These are phyloP conservation scores for Papilio polytes DNA, from an alignment of 1,140 invertebrate genomes.

Conservation along the genomic window DNA sequence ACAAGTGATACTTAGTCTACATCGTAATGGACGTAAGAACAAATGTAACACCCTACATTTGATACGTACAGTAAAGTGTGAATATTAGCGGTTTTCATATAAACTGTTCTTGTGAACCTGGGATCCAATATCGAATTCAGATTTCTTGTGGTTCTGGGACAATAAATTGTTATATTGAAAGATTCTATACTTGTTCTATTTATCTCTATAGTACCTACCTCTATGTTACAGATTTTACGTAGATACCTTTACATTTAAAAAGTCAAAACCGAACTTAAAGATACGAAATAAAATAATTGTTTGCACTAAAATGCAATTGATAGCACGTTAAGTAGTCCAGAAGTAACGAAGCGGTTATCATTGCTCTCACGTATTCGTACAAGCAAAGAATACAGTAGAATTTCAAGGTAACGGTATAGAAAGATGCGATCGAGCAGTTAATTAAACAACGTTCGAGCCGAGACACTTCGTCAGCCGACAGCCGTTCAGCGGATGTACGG, in stretches of 20 bases:
- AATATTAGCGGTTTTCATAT: neutral
- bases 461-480: slow-evolving; percentile 20
- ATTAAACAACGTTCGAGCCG: slow-evolving; percentile 38
- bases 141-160: neutral
- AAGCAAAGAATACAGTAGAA: slow-evolving; percentile 36
- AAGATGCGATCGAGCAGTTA: slow-evolving; percentile 38
- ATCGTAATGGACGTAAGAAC: neutral
- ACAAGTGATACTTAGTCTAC: neutral
- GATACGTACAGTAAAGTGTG: neutral
- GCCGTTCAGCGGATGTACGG: slow-evolving; percentile 29
- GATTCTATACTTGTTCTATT: neutral
- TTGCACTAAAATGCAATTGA: neutral
- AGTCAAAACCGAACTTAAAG: neutral
- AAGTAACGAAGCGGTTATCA: neutral
- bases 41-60: neutral
- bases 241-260: neutral
- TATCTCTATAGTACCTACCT: neutral
- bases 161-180: neutral
- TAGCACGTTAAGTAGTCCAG: neutral
- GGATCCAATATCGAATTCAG: neutral
- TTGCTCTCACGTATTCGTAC: slow-evolving; percentile 33
- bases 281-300: neutral
- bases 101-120: neutral
- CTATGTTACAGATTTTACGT: neutral
- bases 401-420: slow-evolving; percentile 18